These are phyloP conservation scores for Galagoides demidoff DNA, from an alignment of 2,797 vertebrate genomes.

Conservation along the genomic window DNA sequence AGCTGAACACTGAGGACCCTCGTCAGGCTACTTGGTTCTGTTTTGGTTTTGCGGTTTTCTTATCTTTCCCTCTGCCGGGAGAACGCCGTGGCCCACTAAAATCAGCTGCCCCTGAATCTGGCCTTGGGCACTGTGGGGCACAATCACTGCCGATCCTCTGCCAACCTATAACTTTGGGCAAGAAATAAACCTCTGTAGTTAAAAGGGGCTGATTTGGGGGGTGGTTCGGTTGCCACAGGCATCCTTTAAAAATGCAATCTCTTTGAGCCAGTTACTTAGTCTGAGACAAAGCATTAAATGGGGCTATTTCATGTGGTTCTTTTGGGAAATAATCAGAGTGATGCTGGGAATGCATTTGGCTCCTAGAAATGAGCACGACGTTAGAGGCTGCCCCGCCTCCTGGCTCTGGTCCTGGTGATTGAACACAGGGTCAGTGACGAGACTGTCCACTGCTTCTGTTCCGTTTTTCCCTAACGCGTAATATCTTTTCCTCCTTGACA, in stretches of 20 bases:
- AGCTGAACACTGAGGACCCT: background rate
- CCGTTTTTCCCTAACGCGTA: background rate
- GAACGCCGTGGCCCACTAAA: background rate
- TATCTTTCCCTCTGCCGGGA: background rate
- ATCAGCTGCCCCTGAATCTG: background rate
- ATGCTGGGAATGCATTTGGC: background rate
- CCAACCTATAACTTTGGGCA: accelerated
- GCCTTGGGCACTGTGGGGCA: accelerated
- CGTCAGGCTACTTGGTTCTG: no score
- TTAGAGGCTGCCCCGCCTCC: background rate
- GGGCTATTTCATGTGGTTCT: accelerated
- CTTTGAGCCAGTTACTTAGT: background rate
- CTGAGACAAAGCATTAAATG: background rate
- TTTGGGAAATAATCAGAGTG: background rate
- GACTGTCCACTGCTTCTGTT: background rate
- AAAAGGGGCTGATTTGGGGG: background rate
- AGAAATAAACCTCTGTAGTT: background rate
- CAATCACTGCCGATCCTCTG: background rate
- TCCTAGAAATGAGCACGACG: background rate
- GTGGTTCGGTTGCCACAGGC: background rate
- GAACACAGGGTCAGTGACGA: accelerated
- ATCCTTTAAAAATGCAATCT: background rate
- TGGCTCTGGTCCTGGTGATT: background rate
- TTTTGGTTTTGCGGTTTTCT: background rate
- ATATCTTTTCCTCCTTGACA: background rate